These are phyloP conservation scores for Pachliopta kotzebuea DNA, from an alignment of 2,888 invertebrate genomes.

Conservation along the genomic window DNA sequence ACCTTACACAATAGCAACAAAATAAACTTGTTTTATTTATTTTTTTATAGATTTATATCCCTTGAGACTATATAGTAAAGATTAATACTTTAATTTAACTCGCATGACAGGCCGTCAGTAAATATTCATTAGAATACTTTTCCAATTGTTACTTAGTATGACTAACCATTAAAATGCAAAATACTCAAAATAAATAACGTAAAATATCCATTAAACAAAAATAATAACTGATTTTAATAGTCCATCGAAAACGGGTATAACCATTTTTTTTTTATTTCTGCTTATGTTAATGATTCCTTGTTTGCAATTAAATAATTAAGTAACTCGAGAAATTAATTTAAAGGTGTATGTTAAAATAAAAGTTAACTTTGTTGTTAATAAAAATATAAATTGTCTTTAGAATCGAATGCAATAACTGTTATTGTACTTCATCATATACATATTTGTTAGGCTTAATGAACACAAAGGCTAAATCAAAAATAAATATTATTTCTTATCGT, in stretches of 20 bases:
- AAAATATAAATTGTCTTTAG: background rate
- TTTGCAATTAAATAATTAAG: constrained; percentile 1
- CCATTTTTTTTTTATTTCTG: background rate
- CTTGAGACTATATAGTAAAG: background rate
- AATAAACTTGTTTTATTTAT: background rate
- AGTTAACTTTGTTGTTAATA: background rate
- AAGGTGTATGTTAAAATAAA: background rate
- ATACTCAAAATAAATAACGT: background rate
- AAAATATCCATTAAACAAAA: background rate
- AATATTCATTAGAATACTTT: constrained; percentile 9
- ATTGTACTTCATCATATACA: background rate
- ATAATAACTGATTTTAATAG: background rate
- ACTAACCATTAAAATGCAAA: background rate
- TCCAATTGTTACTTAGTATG: background rate
- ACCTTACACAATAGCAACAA: constrained; percentile 9
- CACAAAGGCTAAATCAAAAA: background rate
- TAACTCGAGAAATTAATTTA: background rate
- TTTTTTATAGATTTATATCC: background rate
- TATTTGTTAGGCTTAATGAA: background rate
- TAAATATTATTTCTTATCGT: background rate
- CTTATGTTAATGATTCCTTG: constrained; percentile 2
- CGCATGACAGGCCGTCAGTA: constrained; percentile 10
- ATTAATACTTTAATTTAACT: constrained; percentile 1
- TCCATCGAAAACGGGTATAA: background rate
- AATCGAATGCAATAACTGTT: background rate